Conservation (phyloP, 1,140 invertebrate genomes). For the Wasmannia auropunctata region DNA sequence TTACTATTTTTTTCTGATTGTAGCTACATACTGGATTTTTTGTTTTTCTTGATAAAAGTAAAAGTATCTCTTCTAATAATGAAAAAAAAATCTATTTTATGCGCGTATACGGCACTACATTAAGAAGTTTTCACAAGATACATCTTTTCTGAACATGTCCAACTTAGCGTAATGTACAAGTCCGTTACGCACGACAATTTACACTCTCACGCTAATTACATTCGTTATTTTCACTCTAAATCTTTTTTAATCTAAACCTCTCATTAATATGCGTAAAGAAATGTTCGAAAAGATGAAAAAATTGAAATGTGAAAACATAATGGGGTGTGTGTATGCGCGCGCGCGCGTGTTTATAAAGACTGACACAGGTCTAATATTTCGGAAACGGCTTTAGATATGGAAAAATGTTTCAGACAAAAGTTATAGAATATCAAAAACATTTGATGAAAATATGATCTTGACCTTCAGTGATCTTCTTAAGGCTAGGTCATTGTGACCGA, state of each 20-base stretch:
- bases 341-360: too few species aligned
- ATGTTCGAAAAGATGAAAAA: neutral
- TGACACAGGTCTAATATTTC: too few species aligned
- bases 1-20: neutral
- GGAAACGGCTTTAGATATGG: too few species aligned
- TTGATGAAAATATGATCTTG: too few species aligned
- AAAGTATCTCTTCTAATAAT: neutral
- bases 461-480: too few species aligned
- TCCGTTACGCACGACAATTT: neutral
- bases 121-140: neutral
- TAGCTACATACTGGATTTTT: neutral
- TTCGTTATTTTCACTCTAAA: neutral
- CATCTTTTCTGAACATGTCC: neutral
- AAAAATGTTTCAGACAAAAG: too few species aligned
- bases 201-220: constrained; percentile 1
- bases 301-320: neutral
- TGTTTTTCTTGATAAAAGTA: neutral
- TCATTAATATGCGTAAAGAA: neutral
- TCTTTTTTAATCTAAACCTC: neutral
- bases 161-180: constrained; percentile 14
- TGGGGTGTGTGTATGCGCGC: too few species aligned
- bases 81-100: neutral
- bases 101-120: neutral
- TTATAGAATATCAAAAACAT: too few species aligned
- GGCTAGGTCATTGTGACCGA: too few species aligned